Percentiles rank a stretch among this genome's conserved stretches.
These are phyloP conservation scores for Todiramphus saurophagus DNA, from an alignment of 2,113 vertebrate genomes.

Conservation along the genomic window DNA sequence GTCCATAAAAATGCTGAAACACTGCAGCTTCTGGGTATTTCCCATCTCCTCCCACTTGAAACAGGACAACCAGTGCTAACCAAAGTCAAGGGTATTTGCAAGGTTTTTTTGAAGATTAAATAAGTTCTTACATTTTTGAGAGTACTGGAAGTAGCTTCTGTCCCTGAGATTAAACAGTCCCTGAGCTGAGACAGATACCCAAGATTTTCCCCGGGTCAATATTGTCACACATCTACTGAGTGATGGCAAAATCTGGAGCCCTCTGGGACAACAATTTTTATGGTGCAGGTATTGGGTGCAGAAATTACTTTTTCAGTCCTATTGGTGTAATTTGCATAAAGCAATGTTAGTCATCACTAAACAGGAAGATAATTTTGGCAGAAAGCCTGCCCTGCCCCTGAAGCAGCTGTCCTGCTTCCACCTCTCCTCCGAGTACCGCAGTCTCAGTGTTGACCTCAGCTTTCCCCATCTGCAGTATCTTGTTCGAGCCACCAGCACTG, in stretches of 20 bases:
- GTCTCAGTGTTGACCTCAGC: not conserved
- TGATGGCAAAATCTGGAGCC: not conserved
- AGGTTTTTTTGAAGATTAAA: not conserved
- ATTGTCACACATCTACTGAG: not conserved
- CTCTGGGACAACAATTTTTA: not conserved
- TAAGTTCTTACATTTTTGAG: not conserved
- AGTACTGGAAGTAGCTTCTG: not conserved
- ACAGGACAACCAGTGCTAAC: not conserved
- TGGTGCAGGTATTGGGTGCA: not conserved
- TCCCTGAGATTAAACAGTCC: not conserved
- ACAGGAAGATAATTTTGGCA: constrained; percentile 13
- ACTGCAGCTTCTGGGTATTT: not conserved
- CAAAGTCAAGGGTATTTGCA: not conserved
- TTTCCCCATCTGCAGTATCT: not conserved
- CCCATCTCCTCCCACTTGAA: not conserved
- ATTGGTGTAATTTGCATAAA: not conserved
- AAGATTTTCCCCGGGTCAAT: not conserved
- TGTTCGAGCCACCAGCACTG: fast-evolving
- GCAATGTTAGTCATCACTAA: not conserved
- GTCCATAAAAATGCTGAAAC: not conserved
- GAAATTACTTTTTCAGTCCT: not conserved
- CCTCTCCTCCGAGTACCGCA: not conserved
- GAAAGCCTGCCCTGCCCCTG: not conserved
- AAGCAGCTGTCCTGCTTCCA: not conserved
- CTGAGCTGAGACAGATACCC: not conserved